Percentiles rank a stretch among this genome's conserved stretches.
Evolutionary conservation across 2,113 vertebrate species (phyloP).

Genomic region (Pongo abelii): DNA sequence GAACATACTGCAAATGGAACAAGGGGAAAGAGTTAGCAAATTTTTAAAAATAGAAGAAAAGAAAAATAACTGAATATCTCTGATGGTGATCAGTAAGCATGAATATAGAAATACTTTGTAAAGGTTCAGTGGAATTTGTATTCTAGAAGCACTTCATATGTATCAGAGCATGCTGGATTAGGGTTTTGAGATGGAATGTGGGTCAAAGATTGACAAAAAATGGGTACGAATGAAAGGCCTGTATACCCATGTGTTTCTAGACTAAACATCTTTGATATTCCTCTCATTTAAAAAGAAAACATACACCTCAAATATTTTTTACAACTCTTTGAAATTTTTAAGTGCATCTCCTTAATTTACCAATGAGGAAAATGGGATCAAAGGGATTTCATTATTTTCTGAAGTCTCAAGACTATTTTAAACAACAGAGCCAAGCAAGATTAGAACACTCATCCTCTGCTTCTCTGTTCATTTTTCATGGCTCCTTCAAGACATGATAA

Average conservation of each 20-base stretch:
- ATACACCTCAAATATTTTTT: neutral
- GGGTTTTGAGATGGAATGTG: neutral
- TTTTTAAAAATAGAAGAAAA: neutral
- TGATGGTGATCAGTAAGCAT: neutral
- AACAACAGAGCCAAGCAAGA: neutral
- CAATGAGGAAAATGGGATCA: slow-evolving; percentile 20
- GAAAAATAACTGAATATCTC: slow-evolving; percentile 20
- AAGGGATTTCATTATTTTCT: neutral
- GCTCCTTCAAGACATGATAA: neutral
- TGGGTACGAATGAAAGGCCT: neutral
- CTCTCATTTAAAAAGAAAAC: neutral
- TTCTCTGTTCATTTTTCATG: neutral
- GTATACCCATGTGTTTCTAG: neutral
- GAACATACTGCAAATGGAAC: neutral
- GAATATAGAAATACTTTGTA: neutral
- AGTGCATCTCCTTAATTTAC: neutral
- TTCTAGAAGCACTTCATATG: neutral
- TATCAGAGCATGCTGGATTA: neutral
- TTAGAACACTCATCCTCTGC: neutral
- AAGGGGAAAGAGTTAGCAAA: neutral
- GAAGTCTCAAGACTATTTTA: neutral
- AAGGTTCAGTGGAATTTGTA: neutral
- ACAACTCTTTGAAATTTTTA: neutral
- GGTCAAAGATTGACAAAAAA: neutral
- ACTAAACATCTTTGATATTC: neutral